Evolutionary conservation across 2,797 vertebrate genomes (phyloP), one percentile per base, ranked within the genome.

Genomic region (Lutjanus argentimaculatus): DNA sequence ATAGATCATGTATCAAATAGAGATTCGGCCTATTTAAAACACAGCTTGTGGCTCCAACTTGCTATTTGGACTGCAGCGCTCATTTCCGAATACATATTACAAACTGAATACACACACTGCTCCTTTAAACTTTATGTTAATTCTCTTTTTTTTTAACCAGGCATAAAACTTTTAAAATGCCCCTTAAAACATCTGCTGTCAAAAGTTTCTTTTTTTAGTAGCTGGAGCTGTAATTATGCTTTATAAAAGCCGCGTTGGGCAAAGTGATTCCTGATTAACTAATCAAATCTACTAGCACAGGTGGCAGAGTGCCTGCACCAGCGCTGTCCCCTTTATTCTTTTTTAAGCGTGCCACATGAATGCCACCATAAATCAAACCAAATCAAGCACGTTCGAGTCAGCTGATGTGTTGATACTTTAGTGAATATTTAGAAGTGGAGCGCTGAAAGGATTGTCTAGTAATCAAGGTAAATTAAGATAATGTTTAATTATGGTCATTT

Each of bases 191-290:
- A 91, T 91, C 89, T 92, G 89, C 81, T 82, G 82, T 85, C 64
- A 51, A 72, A 83, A 81, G 25, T 72, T 17, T 46, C 48, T 42
- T 46, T 67, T 64, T 61, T 72, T 21, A 15, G 19, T 81, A 79
- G 63, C 76, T 76, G 61, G 52, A 61, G 46, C 84, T 85, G 65
- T 86, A 92, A 91, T 93, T 92, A 90, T 73, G 76, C 67, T 86
- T 92, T 83, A 72, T 82, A 80, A 89, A 89, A 87, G 77, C 84
- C 61, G 73, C 65, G 58, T 79, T 85, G 68, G 72, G 78, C 80
- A 90, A 89, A 91, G 87, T 83, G 79, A 91, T 85, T 93, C 83
- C 77, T 93, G 91, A 93, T 94, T 88, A 92, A 88, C 86, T 91
- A 91, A 94, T 94, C 93, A 93, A 91, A 89, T 91, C 66, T 81